Conservation (phyloP, 2,797 vertebrate genomes). For the Aselliscus stoliczkanus region DNA sequence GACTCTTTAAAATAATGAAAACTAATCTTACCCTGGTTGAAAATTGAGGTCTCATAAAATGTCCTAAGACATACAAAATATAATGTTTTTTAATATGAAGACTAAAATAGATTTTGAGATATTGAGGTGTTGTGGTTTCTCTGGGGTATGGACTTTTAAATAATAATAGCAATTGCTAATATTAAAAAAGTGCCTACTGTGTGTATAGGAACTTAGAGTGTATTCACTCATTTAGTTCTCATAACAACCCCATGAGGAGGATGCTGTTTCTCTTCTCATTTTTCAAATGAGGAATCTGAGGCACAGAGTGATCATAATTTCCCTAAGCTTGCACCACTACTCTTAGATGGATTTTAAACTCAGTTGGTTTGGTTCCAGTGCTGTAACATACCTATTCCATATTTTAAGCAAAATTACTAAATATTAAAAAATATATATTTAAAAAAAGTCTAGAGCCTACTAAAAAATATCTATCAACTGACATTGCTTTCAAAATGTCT, state of each 20-base stretch:
- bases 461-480: conserved; percentile 6
- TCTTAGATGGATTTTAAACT: conserved; percentile 7
- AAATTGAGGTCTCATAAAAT: background rate
- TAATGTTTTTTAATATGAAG: background rate
- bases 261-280: background rate
- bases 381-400: background rate
- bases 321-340: background rate
- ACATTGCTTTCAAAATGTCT: background rate
- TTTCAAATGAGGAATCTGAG: background rate
- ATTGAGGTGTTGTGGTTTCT: conserved; percentile 2
- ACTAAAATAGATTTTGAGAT: background rate
- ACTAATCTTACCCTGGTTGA: background rate
- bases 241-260: background rate
- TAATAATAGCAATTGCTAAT: background rate
- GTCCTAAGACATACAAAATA: background rate
- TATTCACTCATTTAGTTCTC: background rate
- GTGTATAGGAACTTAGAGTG: background rate
- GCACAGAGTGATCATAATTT: background rate
- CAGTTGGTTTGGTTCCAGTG: background rate
- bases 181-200: background rate
- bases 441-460: background rate
- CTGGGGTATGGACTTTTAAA: background rate
- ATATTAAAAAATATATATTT: background rate
- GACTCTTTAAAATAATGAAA: background rate
- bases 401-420: background rate